These are phyloP conservation scores for Hirundo rustica DNA, from an alignment of 2,797 vertebrate genomes.

Conservation along the genomic window DNA sequence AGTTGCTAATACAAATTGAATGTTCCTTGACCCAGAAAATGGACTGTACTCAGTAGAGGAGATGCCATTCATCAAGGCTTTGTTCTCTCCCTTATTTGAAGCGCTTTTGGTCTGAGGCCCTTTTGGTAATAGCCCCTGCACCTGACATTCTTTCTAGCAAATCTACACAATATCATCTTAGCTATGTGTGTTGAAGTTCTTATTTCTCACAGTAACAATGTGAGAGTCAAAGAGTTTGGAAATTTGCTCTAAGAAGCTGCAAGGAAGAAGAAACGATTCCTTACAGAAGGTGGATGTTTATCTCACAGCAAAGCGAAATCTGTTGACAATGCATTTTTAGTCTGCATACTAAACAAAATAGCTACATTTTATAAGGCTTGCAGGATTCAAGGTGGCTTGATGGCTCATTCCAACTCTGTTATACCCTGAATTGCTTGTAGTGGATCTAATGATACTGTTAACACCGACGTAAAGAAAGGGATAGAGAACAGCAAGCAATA, in stretches of 20 bases:
- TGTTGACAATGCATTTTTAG: neutral
- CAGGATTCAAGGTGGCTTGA: neutral
- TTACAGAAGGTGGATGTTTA: neutral
- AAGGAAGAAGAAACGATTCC: neutral
- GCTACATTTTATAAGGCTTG: neutral
- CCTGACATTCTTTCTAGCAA: neutral
- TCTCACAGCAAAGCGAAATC: neutral
- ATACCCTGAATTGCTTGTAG: neutral
- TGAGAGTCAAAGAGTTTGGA: neutral
- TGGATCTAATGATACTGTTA: neutral
- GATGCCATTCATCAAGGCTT: neutral
- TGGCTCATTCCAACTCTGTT: neutral
- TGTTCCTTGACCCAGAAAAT: constrained; percentile 6
- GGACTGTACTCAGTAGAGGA: neutral
- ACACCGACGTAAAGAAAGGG: neutral
- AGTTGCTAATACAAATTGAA: neutral
- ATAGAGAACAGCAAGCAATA: neutral
- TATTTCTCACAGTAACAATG: neutral
- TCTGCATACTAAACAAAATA: neutral
- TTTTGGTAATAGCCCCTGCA: neutral
- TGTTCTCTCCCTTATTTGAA: constrained; percentile 27
- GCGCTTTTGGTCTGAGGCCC: neutral
- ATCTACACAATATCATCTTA: neutral
- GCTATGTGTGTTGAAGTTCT: neutral
- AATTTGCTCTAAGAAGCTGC: neutral